Evolutionary conservation across 2,113 vertebrate species (phyloP).

Genomic region (Amphilophus citrinellus): DNA sequence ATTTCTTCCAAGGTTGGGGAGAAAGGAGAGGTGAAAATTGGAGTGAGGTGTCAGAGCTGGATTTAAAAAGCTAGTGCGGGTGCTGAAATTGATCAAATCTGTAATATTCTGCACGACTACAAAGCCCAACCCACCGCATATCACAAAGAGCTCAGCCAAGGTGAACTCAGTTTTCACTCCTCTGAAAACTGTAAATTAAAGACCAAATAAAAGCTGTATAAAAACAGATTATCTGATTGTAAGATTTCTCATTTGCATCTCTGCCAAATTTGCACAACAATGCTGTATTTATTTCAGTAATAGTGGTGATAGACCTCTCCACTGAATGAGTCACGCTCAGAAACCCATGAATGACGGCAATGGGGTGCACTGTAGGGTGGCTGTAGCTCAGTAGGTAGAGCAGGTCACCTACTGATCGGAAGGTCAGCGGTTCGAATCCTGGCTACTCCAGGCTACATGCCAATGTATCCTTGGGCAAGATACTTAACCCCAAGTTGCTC

Average conservation of each 20-base stretch:
- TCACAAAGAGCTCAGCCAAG: not conserved
- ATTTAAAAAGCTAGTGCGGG: not conserved
- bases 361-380: not conserved
- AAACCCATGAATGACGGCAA: not conserved
- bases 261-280: not conserved
- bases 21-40: conserved; percentile 18
- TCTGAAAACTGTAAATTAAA: not conserved
- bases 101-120: not conserved
- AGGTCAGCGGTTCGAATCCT: too few relatives aligned
- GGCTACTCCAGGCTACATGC: too few relatives aligned
- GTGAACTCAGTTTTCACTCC: not conserved
- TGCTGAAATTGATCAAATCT: not conserved
- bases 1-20: not conserved
- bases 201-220: not conserved
- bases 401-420: too few relatives aligned
- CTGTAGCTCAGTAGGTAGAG: too few relatives aligned
- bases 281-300: not conserved
- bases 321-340: not conserved
- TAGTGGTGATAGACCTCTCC: not conserved
- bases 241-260: not conserved
- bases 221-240: not conserved
- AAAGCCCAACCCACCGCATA: not conserved
- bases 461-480: too few relatives aligned
- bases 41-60: not conserved
- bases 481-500: too few relatives aligned